These are phyloP conservation scores for Heterotis niloticus DNA, from an alignment of 2,113 vertebrate species.

Conservation along the genomic window DNA sequence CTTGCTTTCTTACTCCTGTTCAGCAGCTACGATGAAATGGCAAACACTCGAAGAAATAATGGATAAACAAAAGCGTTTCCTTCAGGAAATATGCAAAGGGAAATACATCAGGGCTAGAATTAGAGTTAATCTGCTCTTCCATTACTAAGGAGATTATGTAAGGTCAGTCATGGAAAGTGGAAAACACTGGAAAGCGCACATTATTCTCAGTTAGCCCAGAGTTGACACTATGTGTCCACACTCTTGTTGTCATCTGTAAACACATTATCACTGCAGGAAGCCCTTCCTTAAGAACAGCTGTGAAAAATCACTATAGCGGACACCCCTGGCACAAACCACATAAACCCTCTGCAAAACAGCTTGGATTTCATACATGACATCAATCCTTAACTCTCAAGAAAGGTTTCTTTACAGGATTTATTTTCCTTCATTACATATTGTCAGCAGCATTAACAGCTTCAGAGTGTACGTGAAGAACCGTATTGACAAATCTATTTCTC, in stretches of 20 bases:
- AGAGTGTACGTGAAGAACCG: not conserved
- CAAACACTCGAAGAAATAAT: not conserved
- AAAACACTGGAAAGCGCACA: not conserved
- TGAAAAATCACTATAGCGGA: slow-evolving; percentile 14
- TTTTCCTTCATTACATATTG: not conserved
- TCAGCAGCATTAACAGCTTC: not conserved
- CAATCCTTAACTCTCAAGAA: slow-evolving; percentile 1
- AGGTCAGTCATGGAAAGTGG: not conserved
- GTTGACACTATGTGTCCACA: not conserved
- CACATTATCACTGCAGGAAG: slow-evolving; percentile 1
- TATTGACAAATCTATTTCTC: not conserved
- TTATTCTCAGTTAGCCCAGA: not conserved
- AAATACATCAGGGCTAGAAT: not conserved
- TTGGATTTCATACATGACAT: not conserved
- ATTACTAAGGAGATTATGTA: slow-evolving; percentile 16
- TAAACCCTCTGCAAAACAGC: slow-evolving; percentile 1
- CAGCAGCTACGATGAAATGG: not conserved
- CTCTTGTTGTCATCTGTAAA: not conserved
- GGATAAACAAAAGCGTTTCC: not conserved
- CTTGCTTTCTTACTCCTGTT: not conserved
- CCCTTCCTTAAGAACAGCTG: slow-evolving; percentile 3
- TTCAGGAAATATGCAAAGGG: not conserved
- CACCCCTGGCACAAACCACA: not conserved
- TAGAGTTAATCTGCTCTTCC: slow-evolving; percentile 14
- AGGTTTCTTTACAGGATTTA: slow-evolving; percentile 1